Base-by-base conservation (phyloP, 1,140 invertebrate genomes). In the Drosophila lacteicornis region DNA sequence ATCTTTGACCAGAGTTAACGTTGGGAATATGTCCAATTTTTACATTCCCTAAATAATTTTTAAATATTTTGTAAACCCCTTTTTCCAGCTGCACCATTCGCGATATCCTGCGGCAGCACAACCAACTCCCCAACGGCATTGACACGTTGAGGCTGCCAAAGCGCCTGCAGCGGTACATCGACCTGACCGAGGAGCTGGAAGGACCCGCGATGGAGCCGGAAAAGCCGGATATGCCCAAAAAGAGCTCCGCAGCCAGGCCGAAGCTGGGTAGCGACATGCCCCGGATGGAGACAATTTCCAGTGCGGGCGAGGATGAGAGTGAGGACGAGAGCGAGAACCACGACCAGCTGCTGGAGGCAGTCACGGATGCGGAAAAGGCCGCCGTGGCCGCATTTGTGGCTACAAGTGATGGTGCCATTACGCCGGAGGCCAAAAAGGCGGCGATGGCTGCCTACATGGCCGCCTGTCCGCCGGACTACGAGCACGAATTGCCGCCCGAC, bases 81-180 rank as follows among this genome's bases (percentile, higher is more conserved):
- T 58, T 50, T n/a, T 55, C 7, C 66, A 94, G 96, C 58, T 96
- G 96, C 90, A 82, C 85, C 13, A 95, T 97, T 38, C 94, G 97
- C 63, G 91, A 95, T n/a, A 86, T 88, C 38, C 84, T 97, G 22
- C 94, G 95, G 91, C 69, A 94, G 1, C 96, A 96, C 82, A 96
- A 95, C 92, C 94, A 95, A 57, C 84, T 97, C 22, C 96, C 96
- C 0, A 94, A 95, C 77, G 96, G 96, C 13, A 96, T 97, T 70
- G 93, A 94, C 69, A 93, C 93, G 7, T 88, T 97, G 22, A 94
- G 94, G 2, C 87, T 97, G 69, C 96, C 97, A 0, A 91, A 93
- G 45, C 91, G 93, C 8, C 78, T 97, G 50, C 94, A 95, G 69
- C 93, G 94, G 71, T 97, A 97, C 92, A 92, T 97, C 46, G 96